A percentile compares a stretch with the other conserved stretches of the same genome.
These are phyloP conservation scores for Harpalus rufipes DNA, from an alignment of 2,888 invertebrate genomes.

Conservation along the genomic window DNA sequence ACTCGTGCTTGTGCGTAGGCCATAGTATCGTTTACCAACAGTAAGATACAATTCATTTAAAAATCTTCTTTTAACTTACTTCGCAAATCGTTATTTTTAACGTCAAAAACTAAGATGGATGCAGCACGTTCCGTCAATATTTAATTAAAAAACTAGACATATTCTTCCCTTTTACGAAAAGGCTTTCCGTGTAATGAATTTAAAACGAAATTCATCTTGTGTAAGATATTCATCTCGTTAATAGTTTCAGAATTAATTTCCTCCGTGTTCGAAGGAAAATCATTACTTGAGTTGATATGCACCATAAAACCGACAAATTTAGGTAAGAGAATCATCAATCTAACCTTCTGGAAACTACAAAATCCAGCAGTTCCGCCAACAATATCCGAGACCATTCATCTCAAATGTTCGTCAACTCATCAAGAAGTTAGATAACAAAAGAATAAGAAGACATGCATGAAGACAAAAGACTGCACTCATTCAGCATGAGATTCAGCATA, in stretches of 20 bases:
- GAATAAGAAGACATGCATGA: slow-evolving; percentile 22
- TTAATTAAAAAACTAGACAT: no score
- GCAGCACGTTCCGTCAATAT: no score
- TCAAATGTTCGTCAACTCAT: slow-evolving; percentile 48
- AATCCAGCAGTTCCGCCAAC: slow-evolving; percentile 34
- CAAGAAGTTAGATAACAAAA: slow-evolving; percentile 51
- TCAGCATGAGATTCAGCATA: slow-evolving; percentile 18
- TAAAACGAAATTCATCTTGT: not conserved
- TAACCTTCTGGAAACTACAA: slow-evolving; percentile 33
- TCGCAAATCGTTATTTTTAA: no score
- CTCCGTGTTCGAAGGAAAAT: slow-evolving; percentile 10
- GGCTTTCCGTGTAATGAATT: not conserved
- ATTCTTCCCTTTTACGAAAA: no score
- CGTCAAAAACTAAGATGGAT: no score
- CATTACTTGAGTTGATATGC: slow-evolving; percentile 23
- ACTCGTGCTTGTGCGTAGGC: no score
- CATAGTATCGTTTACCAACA: no score
- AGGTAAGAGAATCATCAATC: slow-evolving; percentile 38
- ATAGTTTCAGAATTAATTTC: slow-evolving; percentile 42
- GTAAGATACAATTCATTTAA: no score
- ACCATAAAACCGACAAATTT: slow-evolving; percentile 44
- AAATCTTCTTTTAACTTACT: no score
- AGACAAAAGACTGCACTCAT: slow-evolving; percentile 43
- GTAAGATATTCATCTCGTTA: slow-evolving; percentile 20
- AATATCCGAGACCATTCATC: slow-evolving; percentile 48